Conservation (phyloP, 2,113 vertebrate species). For the Varanus komodoensis region DNA sequence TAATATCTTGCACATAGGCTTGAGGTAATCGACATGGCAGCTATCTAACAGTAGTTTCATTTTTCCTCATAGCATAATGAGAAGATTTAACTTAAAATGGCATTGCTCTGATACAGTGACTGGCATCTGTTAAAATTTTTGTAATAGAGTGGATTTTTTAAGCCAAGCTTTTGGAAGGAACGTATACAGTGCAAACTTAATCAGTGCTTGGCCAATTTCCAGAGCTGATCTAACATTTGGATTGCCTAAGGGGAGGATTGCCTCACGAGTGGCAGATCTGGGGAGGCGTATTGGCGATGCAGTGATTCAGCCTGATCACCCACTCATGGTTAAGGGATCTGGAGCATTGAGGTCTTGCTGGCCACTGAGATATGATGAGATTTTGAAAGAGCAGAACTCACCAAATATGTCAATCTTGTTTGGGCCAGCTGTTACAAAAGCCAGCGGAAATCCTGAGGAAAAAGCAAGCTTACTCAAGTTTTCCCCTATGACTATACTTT, state of each 20-base stretch:
- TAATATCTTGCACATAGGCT: background rate
- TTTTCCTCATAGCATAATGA: background rate
- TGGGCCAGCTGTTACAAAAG: background rate
- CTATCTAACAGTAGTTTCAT: background rate
- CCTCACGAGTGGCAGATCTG: background rate
- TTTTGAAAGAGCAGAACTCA: background rate
- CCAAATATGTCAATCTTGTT: background rate
- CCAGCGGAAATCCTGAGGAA: background rate
- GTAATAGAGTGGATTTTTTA: background rate
- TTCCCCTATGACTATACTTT: background rate
- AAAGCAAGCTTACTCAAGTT: constrained; percentile 1
- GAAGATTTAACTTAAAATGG: background rate
- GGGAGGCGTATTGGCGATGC: background rate
- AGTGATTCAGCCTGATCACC: too few relatives aligned
- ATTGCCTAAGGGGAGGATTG: background rate
- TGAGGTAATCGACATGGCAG: background rate
- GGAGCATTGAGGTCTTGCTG: background rate
- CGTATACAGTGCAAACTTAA: background rate
- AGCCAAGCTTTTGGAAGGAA: background rate
- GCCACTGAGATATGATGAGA: background rate
- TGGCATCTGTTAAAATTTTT: background rate
- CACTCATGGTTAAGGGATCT: too few relatives aligned
- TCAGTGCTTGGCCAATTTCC: background rate
- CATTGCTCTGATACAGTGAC: background rate
- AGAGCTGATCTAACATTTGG: background rate